phyloP scores from a whole-genome alignment of 2,113 vertebrate genomes.

The Cephalopholis sonnerati region DNA sequence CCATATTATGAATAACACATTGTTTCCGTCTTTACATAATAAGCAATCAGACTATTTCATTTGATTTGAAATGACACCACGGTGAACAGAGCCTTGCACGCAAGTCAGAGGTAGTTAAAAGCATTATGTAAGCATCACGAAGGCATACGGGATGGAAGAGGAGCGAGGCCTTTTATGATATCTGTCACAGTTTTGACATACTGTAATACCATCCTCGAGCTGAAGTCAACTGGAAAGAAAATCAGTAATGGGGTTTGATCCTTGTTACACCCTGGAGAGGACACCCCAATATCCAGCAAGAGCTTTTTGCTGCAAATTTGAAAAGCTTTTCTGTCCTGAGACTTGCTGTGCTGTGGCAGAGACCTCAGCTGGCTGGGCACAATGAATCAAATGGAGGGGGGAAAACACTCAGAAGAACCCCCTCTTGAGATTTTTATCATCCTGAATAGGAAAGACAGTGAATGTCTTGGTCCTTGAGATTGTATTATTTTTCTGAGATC shows the following conservation, averaged over 20 bases:
- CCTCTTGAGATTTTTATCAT: constrained; percentile 64
- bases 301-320: constrained; percentile 47
- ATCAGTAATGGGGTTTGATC: constrained; percentile 69
- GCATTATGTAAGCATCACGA: constrained; percentile 58
- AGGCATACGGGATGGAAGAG: constrained; percentile 23
- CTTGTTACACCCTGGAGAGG: constrained; percentile 54
- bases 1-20: constrained; percentile 37
- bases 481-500: constrained; percentile 61
- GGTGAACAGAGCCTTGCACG: constrained; percentile 26
- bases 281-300: constrained; percentile 55
- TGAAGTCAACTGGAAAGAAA: constrained; percentile 71
- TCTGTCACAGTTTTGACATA: constrained; percentile 43
- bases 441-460: constrained; percentile 49
- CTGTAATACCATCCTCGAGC: constrained; percentile 48
- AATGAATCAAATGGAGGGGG: constrained; percentile 46
- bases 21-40: constrained; percentile 65
- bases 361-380: constrained; percentile 63
- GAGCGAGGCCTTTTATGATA: constrained; percentile 46
- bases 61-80: constrained; percentile 53
- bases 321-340: constrained; percentile 50
- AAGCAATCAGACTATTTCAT: constrained; percentile 42
- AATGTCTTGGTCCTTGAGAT: constrained; percentile 58
- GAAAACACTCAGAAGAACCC: constrained; percentile 37
- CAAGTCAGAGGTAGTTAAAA: constrained; percentile 52
- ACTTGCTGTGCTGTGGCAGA: constrained; percentile 24